A percentile compares a stretch with the other conserved stretches of the same genome.
Evolutionary conservation across 2,888 invertebrate genomes (phyloP).

Genomic region (Scaptomyza cyrtandrae): DNA sequence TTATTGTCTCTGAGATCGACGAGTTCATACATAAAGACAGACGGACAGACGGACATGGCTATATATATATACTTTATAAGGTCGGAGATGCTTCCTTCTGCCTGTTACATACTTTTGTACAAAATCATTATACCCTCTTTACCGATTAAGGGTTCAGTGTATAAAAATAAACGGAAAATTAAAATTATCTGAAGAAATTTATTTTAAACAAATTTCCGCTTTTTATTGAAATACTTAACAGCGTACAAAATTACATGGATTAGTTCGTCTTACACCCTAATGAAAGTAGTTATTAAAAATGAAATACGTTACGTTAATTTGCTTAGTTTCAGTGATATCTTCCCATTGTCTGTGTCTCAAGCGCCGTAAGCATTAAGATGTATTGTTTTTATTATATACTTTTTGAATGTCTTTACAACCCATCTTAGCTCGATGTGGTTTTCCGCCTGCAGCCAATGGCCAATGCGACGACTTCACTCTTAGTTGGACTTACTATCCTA

Average conservation of each 20-base stretch:
- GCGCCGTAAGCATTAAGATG: slow-evolving; percentile 43
- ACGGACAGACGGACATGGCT: no score
- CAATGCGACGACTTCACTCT: slow-evolving; percentile 15
- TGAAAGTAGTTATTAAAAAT: slow-evolving; percentile 37
- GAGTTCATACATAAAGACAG: no score
- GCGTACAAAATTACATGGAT: slow-evolving; percentile 37
- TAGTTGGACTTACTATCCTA: slow-evolving; percentile 21
- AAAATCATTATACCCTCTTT: no score
- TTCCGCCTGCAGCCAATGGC: neutral
- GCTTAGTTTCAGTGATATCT: slow-evolving; percentile 45
- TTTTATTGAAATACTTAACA: no score
- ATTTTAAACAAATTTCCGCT: no score
- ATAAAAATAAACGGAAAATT: no score
- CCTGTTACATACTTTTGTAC: no score
- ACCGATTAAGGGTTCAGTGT: no score
- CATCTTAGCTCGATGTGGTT: neutral
- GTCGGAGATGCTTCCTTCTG: no score
- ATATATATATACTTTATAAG: no score
- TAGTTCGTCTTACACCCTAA: neutral
- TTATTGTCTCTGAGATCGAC: no score
- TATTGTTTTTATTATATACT: neutral
- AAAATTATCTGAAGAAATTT: no score
- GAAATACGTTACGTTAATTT: slow-evolving; percentile 41
- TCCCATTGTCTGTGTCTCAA: slow-evolving; percentile 46
- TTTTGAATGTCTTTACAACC: neutral